These are phyloP conservation scores for Entelurus aequoreus DNA, from an alignment of 2,113 vertebrate species.

Conservation along the genomic window DNA sequence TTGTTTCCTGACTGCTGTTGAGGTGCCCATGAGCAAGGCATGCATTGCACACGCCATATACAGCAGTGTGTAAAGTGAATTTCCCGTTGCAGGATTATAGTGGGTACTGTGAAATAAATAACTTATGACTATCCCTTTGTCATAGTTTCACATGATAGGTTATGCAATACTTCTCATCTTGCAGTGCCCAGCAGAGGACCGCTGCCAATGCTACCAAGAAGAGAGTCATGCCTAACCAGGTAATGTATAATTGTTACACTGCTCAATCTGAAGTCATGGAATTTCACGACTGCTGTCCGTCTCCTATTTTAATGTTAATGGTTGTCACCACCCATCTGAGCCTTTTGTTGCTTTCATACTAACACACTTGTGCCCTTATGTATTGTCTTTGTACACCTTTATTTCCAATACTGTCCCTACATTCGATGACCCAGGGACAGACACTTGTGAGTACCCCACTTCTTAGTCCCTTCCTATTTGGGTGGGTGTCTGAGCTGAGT, in stretches of 20 bases:
- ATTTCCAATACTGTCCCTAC: constrained; percentile 24
- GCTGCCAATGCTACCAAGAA: constrained; percentile 85
- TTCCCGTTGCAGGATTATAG: no score
- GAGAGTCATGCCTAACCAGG: constrained; percentile 91
- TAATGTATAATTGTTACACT: constrained; percentile 22
- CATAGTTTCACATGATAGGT: neutral
- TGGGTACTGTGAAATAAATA: no score
- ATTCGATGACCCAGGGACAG: constrained; percentile 68
- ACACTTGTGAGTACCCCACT: constrained; percentile 75
- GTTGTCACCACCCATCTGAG: constrained; percentile 5
- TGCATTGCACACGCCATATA: no score
- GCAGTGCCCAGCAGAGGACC: constrained; percentile 87
- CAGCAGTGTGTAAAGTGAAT: no score
- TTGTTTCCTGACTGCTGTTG: no score
- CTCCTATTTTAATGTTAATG: constrained; percentile 5
- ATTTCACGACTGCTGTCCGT: neutral
- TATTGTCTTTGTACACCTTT: constrained; percentile 29
- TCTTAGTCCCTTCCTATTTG: constrained; percentile 36
- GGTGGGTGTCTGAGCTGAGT: constrained; percentile 25
- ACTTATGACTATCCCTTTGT: no score
- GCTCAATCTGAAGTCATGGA: no score
- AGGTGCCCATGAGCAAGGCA: no score
- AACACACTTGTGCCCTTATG: constrained; percentile 41
- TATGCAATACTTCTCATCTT: constrained; percentile 5
- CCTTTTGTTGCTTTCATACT: constrained; percentile 49